A percentile compares a stretch with the other conserved stretches of the same genome.
Conservation (phyloP, 2,888 invertebrate genomes). For the Ectemnius continuus region DNA sequence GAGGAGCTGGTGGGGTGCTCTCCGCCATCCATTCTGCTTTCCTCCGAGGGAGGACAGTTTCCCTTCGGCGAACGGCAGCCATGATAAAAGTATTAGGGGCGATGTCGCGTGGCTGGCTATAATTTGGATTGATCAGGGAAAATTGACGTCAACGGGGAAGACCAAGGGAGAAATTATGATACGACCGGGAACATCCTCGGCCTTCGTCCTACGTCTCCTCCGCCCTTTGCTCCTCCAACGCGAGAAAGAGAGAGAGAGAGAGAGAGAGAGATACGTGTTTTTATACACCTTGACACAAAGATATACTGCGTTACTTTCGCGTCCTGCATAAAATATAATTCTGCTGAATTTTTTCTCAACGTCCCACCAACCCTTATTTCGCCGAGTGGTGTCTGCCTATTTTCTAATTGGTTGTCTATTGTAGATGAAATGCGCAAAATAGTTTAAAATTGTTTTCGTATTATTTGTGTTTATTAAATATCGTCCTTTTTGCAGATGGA, state of each 20-base stretch:
- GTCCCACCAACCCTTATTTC: no score
- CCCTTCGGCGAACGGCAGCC: not conserved
- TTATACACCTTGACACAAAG: no score
- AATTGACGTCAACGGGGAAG: conserved; percentile 28
- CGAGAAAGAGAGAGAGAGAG: conserved; percentile 8
- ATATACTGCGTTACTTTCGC: no score
- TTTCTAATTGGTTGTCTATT: no score
- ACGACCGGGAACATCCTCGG: conserved; percentile 30
- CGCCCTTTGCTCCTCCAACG: no score
- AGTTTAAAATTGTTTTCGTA: no score
- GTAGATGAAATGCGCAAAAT: no score
- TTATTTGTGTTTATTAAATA: no score
- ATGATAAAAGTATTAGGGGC: conserved; percentile 21
- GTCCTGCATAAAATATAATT: no score
- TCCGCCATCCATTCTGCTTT: not conserved
- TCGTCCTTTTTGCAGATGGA: no score
- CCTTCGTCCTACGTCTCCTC: not conserved
- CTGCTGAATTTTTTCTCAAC: no score
- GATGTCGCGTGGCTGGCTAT: conserved; percentile 13
- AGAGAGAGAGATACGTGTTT: conserved; percentile 7
- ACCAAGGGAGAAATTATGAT: conserved; percentile 17
- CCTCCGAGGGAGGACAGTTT: conserved; percentile 12
- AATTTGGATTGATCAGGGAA: conserved; percentile 31
- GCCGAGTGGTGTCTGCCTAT: no score
- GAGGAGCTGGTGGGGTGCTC: not conserved